Base-by-base conservation (phyloP, 2,113 vertebrate species). In the Saccopteryx bilineata region DNA sequence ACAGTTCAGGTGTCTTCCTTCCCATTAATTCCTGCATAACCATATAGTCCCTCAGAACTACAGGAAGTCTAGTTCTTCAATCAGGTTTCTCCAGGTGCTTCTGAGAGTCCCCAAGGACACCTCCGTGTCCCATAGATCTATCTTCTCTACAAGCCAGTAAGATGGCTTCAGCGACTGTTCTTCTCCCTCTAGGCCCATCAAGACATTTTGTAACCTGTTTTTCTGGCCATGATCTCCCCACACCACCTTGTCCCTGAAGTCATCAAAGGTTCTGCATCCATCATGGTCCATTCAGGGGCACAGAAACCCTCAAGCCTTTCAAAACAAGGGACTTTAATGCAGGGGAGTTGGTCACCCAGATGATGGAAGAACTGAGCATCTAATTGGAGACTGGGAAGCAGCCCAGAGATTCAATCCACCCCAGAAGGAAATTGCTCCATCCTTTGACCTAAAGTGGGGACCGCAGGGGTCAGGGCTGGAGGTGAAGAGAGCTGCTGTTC, bases 401-500 rank as follows among this genome's bases (percentile, higher is more conserved):
- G 39, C 39, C 39, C 39, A 39, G 39, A 39, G 39, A 39, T 39
- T 39, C 39, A 39, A 39, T 39, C 39, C 39, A 39, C 39, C 39
- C 39, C 39, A 23, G 75, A 76, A 79, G 48, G 66, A 15, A 56
- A 69, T 12, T 61, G 63, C 58, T 52, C 66, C 7, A 11, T 14
- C 60, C 91, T 50, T 61, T n/a, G 46, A 79, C 19, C 50, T n/a
- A n/a, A 48, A 85, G 39, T 39, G 28, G 46, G 31, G 24, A 17
- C 31, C 48, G 9, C 0, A 28, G 26, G 74, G 50, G 4, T 1
- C 12, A 14, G n/a, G 14, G 4, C 12, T 8, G n/a, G 14, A 2
- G 13, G 10, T 15, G 39, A 39, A 24, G 21, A 68, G 7, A 39
- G 28, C 2, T 5, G 19, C 6, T 61, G 24, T 7, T 31, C 9